Percentiles rank a stretch among this genome's conserved stretches.
phyloP scores from a whole-genome alignment of 2,888 invertebrate genomes.

The Netelia melanura region DNA sequence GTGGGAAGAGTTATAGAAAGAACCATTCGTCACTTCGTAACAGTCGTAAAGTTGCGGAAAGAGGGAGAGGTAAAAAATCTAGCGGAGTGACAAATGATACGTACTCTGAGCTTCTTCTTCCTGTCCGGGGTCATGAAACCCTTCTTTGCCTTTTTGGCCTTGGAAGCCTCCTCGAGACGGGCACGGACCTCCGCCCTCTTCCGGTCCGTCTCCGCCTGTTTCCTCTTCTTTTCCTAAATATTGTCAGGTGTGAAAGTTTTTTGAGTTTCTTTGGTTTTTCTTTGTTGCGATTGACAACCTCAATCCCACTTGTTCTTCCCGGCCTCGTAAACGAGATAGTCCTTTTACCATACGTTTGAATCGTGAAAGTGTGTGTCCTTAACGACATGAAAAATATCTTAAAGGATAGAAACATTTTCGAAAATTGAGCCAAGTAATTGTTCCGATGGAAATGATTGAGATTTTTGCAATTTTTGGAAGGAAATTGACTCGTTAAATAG shows the following conservation, averaged over 20 bases:
- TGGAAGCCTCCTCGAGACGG: constrained; percentile 99
- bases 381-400: not conserved
- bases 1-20: constrained; percentile 3
- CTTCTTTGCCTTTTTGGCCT: constrained; percentile 99
- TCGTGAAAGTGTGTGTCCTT: not conserved
- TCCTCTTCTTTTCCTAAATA: constrained; percentile 96
- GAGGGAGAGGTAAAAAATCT: constrained; percentile 4
- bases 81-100: constrained; percentile 33
- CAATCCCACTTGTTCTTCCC: not conserved
- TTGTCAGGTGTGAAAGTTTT: constrained; percentile 38
- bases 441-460: too few relatives aligned
- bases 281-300: not conserved
- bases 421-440: not conserved
- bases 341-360: not conserved
- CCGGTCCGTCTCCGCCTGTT: constrained; percentile 98
- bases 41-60: not conserved
- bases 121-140: constrained; percentile 99
- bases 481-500: too few relatives aligned
- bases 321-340: not conserved
- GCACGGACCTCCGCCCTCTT: constrained; percentile 99
- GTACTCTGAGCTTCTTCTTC: constrained; percentile 99
- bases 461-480: too few relatives aligned
- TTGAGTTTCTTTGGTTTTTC: not conserved
- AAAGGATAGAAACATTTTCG: not conserved
- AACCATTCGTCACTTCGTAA: not conserved